Base-by-base conservation (phyloP, 2,113 vertebrate species). In the Glaucidium brasilianum region DNA sequence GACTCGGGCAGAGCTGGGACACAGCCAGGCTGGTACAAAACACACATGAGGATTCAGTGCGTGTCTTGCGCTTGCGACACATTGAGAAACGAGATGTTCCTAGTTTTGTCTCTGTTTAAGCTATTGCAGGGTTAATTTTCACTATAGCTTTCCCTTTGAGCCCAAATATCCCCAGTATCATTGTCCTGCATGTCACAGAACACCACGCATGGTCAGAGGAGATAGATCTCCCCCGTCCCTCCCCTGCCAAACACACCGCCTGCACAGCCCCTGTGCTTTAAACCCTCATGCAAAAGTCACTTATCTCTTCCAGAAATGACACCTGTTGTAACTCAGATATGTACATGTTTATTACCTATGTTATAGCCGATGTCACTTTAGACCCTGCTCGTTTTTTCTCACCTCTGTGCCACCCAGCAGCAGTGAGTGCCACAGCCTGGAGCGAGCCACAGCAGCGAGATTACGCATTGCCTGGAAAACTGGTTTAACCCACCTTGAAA, bases 321-420 rank as follows among this genome's bases (percentile, higher is more conserved):
- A 67, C 81, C 22, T 45, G 68, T 10, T 68, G 71, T 15, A 7
- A 2, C 41, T 39, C 85, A 41, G 90, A 95, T 85, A 93, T 0
- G 23, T 11, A 5, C 17, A 15, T 69, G 75, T 85, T 94, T 63
- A 35, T 85, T 62, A 35, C 52, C 60, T 49, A 1, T 14, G 29
- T 11, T 26, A 3, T 0, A n/a, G 1, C 62, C 2, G 0, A 1
- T 9, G 68, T 9, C 43, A 4, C 5, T 52, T 49, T 5, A 37
- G 32, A 49, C 32, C 34, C 22, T 68, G 82, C 49, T 43, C 6
- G 1, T 4, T 35, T 68, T 39, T n/a, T 23, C 37, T 64, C 60
- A 52, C 81, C 50, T 77, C 56, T 5, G 1, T 78, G 77, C 17
- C 63, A 43, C 21, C 45, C 74, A 4, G 22, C 1, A 32, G 63